Evolutionary conservation across 92 coral and sea anemone species (phyloP).

Genomic region (Zoanthus solanderi): DNA sequence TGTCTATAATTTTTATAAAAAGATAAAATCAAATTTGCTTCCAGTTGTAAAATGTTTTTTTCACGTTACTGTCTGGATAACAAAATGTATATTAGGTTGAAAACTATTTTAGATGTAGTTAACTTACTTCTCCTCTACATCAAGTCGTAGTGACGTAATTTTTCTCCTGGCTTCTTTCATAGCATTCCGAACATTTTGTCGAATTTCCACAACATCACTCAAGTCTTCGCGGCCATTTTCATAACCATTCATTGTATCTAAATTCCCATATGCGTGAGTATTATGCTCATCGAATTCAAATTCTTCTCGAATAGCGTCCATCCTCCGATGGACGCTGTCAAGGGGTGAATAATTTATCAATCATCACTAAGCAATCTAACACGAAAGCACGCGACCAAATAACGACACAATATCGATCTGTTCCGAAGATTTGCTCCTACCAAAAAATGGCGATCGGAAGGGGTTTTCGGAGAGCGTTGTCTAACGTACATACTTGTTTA

Average conservation of each 20-base stretch:
- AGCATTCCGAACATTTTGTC: conserved; percentile 86
- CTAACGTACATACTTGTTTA: not conserved
- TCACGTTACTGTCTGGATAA: too few relatives aligned
- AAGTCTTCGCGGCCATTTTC: conserved; percentile 60
- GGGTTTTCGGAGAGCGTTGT: not conserved
- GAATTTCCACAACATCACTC: conserved; percentile 84
- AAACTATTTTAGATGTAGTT: not conserved
- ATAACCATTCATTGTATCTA: conserved; percentile 57
- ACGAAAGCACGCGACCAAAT: not conserved
- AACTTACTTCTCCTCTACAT: conserved; percentile 92
- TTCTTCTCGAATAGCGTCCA: conserved; percentile 96
- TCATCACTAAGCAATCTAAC: not conserved
- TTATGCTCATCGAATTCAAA: conserved; percentile 63
- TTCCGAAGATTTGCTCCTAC: not conserved
- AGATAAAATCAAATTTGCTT: too few relatives aligned
- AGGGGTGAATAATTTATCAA: conserved; percentile 11
- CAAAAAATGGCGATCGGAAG: not conserved
- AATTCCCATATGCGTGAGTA: conserved; percentile 51
- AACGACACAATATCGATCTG: conserved; percentile 25
- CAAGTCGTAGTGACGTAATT: conserved; percentile 84
- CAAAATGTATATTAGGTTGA: too few relatives aligned
- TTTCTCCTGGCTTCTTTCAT: conserved; percentile 96
- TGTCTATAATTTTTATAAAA: too few relatives aligned
- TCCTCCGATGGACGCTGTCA: conserved; percentile 65
- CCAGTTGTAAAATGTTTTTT: too few relatives aligned